These are phyloP conservation scores for Enteromius fasciolatus DNA, from an alignment of 2,797 vertebrate genomes.

Conservation along the genomic window DNA sequence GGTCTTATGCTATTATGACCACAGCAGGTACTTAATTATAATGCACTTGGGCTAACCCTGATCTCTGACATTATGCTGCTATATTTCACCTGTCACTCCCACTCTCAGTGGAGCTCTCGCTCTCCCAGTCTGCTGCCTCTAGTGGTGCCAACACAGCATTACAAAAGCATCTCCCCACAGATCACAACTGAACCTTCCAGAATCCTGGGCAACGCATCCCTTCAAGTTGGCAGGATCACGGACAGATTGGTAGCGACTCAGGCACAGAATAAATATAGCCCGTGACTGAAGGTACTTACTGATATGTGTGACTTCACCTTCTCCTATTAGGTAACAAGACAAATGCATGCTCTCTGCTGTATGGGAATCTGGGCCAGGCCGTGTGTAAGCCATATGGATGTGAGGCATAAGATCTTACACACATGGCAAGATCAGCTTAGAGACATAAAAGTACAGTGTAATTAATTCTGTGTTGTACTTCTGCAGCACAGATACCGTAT, in stretches of 20 bases:
- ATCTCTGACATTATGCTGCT: constrained; percentile 49
- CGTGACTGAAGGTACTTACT: constrained; percentile 65
- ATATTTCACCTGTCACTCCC: constrained; percentile 41
- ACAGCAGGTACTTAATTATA: constrained; percentile 46
- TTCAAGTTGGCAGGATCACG: constrained; percentile 40
- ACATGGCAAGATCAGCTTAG: constrained; percentile 3
- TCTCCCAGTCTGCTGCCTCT: constrained; percentile 30
- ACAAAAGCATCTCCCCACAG: constrained; percentile 9
- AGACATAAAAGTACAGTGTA: constrained; percentile 12
- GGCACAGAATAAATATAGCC: constrained; percentile 75
- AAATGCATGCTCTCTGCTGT: constrained; percentile 28
- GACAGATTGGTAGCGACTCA: constrained; percentile 47
- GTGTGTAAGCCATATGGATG: constrained; percentile 3
- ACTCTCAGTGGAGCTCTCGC: not conserved
- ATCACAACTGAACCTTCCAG: constrained; percentile 52
- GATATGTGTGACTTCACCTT: constrained; percentile 70
- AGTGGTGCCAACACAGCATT: constrained; percentile 23
- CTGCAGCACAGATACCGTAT: not conserved
- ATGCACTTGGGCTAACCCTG: constrained; percentile 45
- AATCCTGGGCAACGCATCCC: constrained; percentile 39
- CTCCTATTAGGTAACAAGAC: constrained; percentile 56
- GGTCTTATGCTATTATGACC: constrained; percentile 17
- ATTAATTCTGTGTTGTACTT: constrained; percentile 2
- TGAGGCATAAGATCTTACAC: not conserved
- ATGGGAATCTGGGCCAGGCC: constrained; percentile 54